These are phyloP conservation scores for Venusia cambrica DNA, from an alignment of 2,888 invertebrate species.

Conservation along the genomic window DNA sequence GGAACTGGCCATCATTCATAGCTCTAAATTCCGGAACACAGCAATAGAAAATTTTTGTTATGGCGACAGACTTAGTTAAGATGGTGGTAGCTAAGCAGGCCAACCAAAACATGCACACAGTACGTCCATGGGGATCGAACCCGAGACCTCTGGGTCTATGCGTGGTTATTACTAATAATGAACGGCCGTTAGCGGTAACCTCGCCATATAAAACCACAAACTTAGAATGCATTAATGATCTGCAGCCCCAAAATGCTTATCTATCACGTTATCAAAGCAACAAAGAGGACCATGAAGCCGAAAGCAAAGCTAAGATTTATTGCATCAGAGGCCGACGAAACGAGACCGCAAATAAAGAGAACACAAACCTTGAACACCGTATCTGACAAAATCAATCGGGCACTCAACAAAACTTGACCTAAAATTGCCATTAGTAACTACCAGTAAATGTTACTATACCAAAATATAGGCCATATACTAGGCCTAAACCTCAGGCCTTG, in stretches of 20 bases:
- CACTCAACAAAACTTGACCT: slow-evolving; percentile 75
- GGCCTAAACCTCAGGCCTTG: not conserved
- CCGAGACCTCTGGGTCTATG: too few species aligned
- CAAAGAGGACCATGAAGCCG: slow-evolving; percentile 72
- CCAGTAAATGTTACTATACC: too few species aligned
- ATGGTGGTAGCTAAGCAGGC: too few species aligned
- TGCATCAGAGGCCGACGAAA: slow-evolving; percentile 77
- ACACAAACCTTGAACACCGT: slow-evolving; percentile 75
- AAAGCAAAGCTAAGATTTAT: slow-evolving; percentile 71
- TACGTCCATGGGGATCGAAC: too few species aligned
- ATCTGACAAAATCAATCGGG: slow-evolving; percentile 80
- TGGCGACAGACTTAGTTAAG: too few species aligned
- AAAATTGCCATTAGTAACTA: slow-evolving; percentile 69
- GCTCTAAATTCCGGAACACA: too few species aligned
- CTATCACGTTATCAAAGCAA: slow-evolving; percentile 70
- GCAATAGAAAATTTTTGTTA: too few species aligned
- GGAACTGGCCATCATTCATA: too few species aligned
- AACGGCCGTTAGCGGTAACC: too few species aligned
- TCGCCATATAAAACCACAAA: slow-evolving; percentile 49
- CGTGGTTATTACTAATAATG: too few species aligned
- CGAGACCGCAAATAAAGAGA: slow-evolving; percentile 80
- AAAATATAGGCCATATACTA: slow-evolving; percentile 5
- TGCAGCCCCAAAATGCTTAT: slow-evolving; percentile 64
- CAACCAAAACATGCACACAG: too few species aligned
- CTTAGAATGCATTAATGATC: slow-evolving; percentile 55